Percentiles rank a stretch among this genome's conserved stretches.
Conservation (phyloP, 30 jellyfish, hydroid and myxozoan species). For the Mastigias papua region DNA sequence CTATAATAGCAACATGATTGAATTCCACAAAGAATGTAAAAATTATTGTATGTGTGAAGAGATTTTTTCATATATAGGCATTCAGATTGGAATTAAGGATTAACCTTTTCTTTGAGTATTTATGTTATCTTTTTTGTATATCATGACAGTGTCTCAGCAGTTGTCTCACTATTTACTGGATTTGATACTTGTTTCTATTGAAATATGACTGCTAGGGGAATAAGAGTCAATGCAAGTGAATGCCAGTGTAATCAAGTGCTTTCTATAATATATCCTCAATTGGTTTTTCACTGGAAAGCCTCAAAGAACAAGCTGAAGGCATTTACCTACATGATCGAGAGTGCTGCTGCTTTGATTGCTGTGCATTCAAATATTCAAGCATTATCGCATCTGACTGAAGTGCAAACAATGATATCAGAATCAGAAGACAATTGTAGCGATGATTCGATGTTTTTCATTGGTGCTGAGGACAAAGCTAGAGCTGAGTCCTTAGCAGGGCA, state of each 20-base stretch:
- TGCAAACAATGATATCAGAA: slow-evolving; percentile 53
- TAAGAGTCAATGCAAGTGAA: slow-evolving; percentile 61
- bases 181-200: no score
- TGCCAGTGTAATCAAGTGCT: slow-evolving; percentile 85
- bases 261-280: slow-evolving; percentile 80
- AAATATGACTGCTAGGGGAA: neutral
- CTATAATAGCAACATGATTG: no score
- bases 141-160: no score
- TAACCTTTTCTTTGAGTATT: no score
- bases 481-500: slow-evolving; percentile 83
- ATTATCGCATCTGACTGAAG: slow-evolving; percentile 69
- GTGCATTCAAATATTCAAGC: slow-evolving; percentile 70
- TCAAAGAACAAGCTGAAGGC: slow-evolving; percentile 79
- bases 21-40: no score
- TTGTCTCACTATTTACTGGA: no score
- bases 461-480: slow-evolving; percentile 86
- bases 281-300: slow-evolving; percentile 83
- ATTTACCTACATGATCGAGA: slow-evolving; percentile 81
- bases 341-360: slow-evolving; percentile 84
- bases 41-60: no score
- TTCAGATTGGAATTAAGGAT: no score
- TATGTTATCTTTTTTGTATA: no score
- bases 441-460: slow-evolving; percentile 54
- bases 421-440: slow-evolving; percentile 27
- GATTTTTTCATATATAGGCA: no score